Percentiles rank a stretch among this genome's conserved stretches.
phyloP scores from a whole-genome alignment of 2,888 invertebrate species.

The Oxyteleia sp. region DNA sequence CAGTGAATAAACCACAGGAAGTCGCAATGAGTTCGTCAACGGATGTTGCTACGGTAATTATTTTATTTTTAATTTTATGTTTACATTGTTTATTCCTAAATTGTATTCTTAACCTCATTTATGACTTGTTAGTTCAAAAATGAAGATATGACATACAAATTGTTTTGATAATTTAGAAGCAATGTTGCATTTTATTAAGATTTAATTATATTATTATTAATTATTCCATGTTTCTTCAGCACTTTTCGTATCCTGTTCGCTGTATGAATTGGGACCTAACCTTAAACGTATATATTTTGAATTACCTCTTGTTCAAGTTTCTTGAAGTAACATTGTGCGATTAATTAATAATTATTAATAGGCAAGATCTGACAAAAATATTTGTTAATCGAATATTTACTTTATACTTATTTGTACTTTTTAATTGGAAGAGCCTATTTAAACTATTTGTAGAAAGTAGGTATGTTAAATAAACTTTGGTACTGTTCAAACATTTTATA shows the following conservation, averaged over 20 bases:
- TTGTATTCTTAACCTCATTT: too few relatives aligned
- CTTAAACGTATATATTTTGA: conserved; percentile 72
- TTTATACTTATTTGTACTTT: too few relatives aligned
- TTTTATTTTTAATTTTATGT: background rate
- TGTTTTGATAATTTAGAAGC: too few relatives aligned
- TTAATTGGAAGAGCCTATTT: too few relatives aligned
- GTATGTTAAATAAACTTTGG: too few relatives aligned
- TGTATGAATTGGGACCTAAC: conserved; percentile 74
- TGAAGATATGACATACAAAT: too few relatives aligned
- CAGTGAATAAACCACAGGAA: background rate
- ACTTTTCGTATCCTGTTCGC: conserved; percentile 67
- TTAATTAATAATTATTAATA: conserved; percentile 15
- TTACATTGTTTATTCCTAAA: conserved; percentile 9
- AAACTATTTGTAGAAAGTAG: too few relatives aligned
- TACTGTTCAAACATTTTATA: too few relatives aligned
- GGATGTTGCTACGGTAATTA: conserved; percentile 83
- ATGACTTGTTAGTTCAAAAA: too few relatives aligned
- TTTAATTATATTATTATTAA: too few relatives aligned
- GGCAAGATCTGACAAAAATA: conserved; percentile 14
- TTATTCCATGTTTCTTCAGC: conserved; percentile 62
- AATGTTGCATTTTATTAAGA: too few relatives aligned
- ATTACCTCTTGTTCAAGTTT: conserved; percentile 27
- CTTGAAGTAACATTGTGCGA: conserved; percentile 26
- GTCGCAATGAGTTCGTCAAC: conserved; percentile 81
- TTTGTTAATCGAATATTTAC: too few relatives aligned